Evolutionary conservation across 2,888 invertebrate genomes (phyloP).

Genomic region (Synanthedon myopaeformis): DNA sequence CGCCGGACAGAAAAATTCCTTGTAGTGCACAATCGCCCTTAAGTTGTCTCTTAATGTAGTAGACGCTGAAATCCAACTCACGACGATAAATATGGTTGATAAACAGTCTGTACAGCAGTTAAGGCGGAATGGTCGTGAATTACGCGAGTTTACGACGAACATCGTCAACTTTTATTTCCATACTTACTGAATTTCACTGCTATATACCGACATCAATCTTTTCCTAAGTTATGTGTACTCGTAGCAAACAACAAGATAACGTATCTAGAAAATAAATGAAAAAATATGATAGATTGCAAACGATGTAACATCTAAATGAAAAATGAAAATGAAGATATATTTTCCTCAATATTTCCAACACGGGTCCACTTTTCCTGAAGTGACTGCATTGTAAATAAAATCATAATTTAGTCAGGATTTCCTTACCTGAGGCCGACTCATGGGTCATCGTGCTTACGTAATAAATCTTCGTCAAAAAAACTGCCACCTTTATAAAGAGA

Average conservation of each 20-base stretch:
- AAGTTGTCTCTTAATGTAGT: not conserved
- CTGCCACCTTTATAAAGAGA: constrained; percentile 39
- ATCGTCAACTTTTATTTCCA: not conserved
- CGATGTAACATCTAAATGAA: no score
- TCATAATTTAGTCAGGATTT: not conserved
- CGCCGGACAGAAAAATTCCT: no score
- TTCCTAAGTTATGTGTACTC: not conserved
- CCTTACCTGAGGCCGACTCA: constrained; percentile 7
- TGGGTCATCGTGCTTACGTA: constrained; percentile 18
- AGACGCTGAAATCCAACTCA: not conserved
- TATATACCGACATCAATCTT: not conserved
- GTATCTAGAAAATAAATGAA: not conserved
- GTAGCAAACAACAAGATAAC: not conserved
- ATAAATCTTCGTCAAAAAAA: constrained; percentile 41
- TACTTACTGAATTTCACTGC: not conserved
- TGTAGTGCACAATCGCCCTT: no score
- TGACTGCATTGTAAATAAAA: not conserved
- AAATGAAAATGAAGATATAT: not conserved
- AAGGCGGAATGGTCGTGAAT: not conserved
- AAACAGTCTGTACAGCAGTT: not conserved
- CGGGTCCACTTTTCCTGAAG: constrained; percentile 2
- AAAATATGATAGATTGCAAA: not conserved
- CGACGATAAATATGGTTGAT: not conserved
- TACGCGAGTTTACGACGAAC: not conserved
- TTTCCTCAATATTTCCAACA: not conserved